Evolutionary conservation across 2,888 invertebrate genomes (phyloP), one percentile per base, ranked within the genome.

Genomic region (Acrobasis suavella): DNA sequence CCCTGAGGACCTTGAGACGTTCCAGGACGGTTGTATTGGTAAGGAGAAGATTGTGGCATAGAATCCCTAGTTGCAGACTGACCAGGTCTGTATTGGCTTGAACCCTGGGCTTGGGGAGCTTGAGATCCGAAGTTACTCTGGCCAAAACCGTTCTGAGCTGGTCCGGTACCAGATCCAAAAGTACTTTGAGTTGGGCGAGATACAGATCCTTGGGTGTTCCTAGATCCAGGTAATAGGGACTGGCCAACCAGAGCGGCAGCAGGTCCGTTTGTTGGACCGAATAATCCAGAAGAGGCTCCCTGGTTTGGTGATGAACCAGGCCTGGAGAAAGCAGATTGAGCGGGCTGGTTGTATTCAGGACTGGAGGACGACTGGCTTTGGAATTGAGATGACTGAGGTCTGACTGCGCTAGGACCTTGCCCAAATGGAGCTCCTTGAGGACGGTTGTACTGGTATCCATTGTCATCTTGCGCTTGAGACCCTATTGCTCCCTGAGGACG

Each of bases 11-110:
- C 63, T 63, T 10, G 65, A 22, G 64, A 56, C 69, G 60, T 1
- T 56, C 69, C 70, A 14, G 81, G 80, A 1, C 73, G 72, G 66
- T 76, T 77, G 65, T 81, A 83, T 61, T 81, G 76, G 62, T 82
- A 81, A 58, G 74, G 69, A 49, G 76, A 72, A 15, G 78, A 72
- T 10, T 49, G 15, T 71, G 70, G 32, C 71, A 73, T 75, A 14
- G 70, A 63, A 37, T 32, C 32, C 8, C 72, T 10, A 39, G 69
- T 67, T 10, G 67, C 39, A 14, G 68, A 59, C 17, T 68, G 69
- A 58, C 66, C 59, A 32, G 66, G 50, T 22, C 62, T 66, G 55
- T 60, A 61, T 39, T 67, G 66, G 16, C 32, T 32, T 32, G 32
- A 32, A 32, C 59, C 50, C 16, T 65, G 61, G 17, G 63, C 66